Percentiles rank a stretch among this genome's conserved stretches.
phyloP scores from a whole-genome alignment of 2,113 vertebrate genomes.

The Zapus hudsonius region DNA sequence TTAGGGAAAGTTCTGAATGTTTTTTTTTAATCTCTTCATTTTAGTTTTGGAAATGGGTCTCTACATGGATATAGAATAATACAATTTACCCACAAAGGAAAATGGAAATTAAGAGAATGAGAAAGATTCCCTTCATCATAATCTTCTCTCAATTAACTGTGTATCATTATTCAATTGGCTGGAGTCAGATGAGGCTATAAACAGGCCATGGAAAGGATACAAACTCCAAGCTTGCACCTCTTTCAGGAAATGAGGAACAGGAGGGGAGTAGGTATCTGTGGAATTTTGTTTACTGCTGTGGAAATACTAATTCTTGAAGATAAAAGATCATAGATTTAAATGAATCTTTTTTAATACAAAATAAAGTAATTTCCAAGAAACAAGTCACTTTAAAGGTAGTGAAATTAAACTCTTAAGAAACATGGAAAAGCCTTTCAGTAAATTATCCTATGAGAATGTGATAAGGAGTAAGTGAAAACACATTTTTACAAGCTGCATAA shows the following conservation, averaged over 20 bases:
- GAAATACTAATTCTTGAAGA: neutral
- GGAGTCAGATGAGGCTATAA: neutral
- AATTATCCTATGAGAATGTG: neutral
- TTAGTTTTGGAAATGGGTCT: constrained; percentile 16
- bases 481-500: neutral
- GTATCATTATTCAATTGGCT: neutral
- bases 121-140: constrained; percentile 50
- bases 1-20: neutral
- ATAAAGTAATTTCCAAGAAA: neutral
- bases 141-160: constrained; percentile 55
- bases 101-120: constrained; percentile 60
- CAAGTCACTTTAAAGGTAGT: neutral
- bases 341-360: constrained; percentile 25
- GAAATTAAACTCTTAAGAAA: constrained; percentile 31
- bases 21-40: constrained; percentile 31
- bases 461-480: constrained; percentile 35
- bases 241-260: neutral
- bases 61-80: neutral
- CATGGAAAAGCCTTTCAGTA: neutral
- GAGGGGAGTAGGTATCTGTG: neutral
- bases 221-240: neutral
- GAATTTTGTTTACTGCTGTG: neutral
- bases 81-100: constrained; percentile 7
- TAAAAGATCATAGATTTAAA: constrained; percentile 28
- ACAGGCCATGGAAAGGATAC: neutral